Evolutionary conservation across 2,797 vertebrate species (phyloP), one percentile per base, ranked within the genome.

Genomic region (Mycteria americana): DNA sequence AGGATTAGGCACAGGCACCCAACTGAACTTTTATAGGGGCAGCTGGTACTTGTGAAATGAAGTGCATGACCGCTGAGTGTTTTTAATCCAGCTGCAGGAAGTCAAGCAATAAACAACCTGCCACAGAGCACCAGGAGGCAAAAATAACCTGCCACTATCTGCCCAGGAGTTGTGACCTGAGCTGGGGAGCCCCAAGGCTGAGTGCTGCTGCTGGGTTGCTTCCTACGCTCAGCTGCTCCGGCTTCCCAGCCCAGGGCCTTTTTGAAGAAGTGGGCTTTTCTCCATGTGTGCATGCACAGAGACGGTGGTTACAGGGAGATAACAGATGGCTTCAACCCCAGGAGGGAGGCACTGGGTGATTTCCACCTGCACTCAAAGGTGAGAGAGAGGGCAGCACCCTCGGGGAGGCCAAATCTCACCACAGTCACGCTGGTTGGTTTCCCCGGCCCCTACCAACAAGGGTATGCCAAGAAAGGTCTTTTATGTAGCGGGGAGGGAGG

Each of bases 241-340:
- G n/a, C 10, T 75, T 81, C 33, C 23, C 54, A 92, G 11, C 5
- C 24, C 19, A 56, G 10, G 17, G 6, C 2, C 3, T 11, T 88
- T 83, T 18, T 4, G 3, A 46, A 43, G 9, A 13, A 50, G 7
- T 4, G 14, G 18, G 8, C 1, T 30, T 67, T 74, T n/a, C 18
- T 76, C 9, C 19, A 3, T 0, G 0, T 50, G 4, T 53, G 19
- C 23, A 28, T 1, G 3, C 11, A n/a, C 46, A 54, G 18, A 21
- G 21, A 17, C 2, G 0, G 35, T 22, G 35, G 19, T 63, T 70
- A 13, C 73, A 77, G 45, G 51, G 46, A 74, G 10, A n/a, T n/a
- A 33, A 54, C 27, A 51, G 33, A 28, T 43, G 37, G 8, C 14
- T 70, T 70, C 27, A 23, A 9, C 3, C 2, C 56, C 18, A 10